Base-by-base conservation (phyloP, 2,888 invertebrate species). In the Drosophila neotestacea region DNA sequence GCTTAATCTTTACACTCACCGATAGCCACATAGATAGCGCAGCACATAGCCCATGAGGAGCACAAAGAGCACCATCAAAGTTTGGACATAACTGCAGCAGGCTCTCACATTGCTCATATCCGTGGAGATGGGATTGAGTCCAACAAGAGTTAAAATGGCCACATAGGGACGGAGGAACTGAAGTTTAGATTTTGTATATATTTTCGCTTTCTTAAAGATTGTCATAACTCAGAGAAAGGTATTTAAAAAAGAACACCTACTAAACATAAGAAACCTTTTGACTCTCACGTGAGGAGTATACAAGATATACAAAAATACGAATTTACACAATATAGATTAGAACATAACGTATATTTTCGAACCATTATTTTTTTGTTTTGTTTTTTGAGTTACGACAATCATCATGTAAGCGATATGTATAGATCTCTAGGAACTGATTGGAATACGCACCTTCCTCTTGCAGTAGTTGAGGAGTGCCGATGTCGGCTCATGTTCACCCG, bases 401-500 rank as follows among this genome's bases (percentile, higher is more conserved):
- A 1, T 16, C 16, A 16, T 16, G 16, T 16, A 16, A 16, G 16
- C 16, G 22, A 22, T 22, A 22, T 16, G 22, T 22, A 22, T 22
- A 22, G 3, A 22, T 22, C 2, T 42, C 38, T 4, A 11, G 27
- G 1, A 42, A 5, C 5, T 16, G 36, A 22, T 1, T 28, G 22
- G 7, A 38, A 27, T 30, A 72, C 80, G 22, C 90, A 94, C 94
- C 93, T 96, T 96, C 61, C 94, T 94, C 93, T 97, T 96, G 93
- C 97, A 97, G 89, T 96, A 96, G 91, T 95, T 95, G 90, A 97
- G 93, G 77, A 96, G 95, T 9, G 96, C 96, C 10, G 96, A 96
- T 34, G 96, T 96, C 82, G 96, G 96, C 69, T 95, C 95, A 71
- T 94, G 94, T 88, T 96, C 96, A 94, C 91, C 96, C 95, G 77